A percentile compares a stretch with the other conserved stretches of the same genome.
phyloP scores from a whole-genome alignment of 2,797 vertebrate species.

The Perdix hodgsoniae region DNA sequence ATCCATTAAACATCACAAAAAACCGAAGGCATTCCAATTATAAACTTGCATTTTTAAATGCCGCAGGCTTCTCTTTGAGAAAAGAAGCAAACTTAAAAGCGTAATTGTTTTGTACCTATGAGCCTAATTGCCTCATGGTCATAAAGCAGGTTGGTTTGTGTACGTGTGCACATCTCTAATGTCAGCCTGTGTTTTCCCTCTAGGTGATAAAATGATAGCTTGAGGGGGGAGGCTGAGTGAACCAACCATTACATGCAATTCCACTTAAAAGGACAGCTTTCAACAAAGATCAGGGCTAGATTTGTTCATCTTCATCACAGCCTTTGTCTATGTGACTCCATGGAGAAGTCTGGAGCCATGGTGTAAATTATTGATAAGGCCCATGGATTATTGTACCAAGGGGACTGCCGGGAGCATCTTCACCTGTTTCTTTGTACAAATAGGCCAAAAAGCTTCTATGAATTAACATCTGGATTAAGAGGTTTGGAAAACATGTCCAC shows the following conservation, averaged over 20 bases:
- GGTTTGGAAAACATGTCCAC: neutral
- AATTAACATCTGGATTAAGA: constrained; percentile 37
- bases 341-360: neutral
- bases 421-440: neutral
- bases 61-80: neutral
- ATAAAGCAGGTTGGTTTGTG: neutral
- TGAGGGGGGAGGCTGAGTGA: neutral
- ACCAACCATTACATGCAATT: neutral
- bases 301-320: neutral
- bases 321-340: neutral
- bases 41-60: constrained; percentile 1
- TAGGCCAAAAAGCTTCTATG: neutral
- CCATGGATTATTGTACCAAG: neutral
- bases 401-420: neutral
- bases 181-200: neutral
- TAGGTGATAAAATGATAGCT: neutral
- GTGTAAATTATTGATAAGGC: neutral
- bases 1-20: neutral
- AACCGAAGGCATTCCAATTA: neutral
- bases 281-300: neutral
- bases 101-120: neutral
- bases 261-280: neutral
- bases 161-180: neutral
- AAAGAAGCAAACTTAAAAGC: neutral
- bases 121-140: neutral